phyloP scores from a whole-genome alignment of 1,140 invertebrate species.

The Samia ricini region DNA sequence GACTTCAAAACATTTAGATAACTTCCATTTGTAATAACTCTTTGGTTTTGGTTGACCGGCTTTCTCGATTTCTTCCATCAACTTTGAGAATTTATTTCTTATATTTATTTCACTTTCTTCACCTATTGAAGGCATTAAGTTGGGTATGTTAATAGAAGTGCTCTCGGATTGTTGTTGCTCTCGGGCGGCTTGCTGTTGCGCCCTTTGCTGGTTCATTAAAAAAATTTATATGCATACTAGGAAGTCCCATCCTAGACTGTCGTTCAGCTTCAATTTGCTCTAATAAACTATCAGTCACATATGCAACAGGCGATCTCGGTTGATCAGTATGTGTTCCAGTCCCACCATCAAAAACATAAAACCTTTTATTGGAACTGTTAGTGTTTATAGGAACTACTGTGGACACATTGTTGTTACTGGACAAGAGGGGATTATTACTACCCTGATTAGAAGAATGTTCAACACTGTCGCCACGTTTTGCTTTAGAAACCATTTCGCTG shows the following conservation, averaged over 20 bases:
- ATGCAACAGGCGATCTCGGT: constrained; percentile 63
- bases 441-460: constrained; percentile 74
- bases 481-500: constrained; percentile 62
- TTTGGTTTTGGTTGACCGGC: constrained; percentile 79
- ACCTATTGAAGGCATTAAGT: constrained; percentile 64
- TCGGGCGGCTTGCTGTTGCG: constrained; percentile 52
- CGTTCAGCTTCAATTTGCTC: constrained; percentile 72
- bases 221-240: constrained; percentile 74
- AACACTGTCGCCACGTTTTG: constrained; percentile 64
- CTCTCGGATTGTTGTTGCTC: constrained; percentile 54
- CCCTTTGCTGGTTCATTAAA: constrained; percentile 59
- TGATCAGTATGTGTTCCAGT: constrained; percentile 55
- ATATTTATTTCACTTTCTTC: constrained; percentile 67
- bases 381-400: constrained; percentile 68
- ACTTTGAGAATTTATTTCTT: constrained; percentile 57
- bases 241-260: constrained; percentile 67
- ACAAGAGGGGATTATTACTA: constrained; percentile 70
- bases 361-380: constrained; percentile 63
- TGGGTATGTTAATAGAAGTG: constrained; percentile 48
- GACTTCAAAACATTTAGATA: constrained; percentile 83
- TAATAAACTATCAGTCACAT: constrained; percentile 66
- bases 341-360: constrained; percentile 66
- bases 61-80: constrained; percentile 66
- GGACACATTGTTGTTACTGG: constrained; percentile 73
- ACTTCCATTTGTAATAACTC: constrained; percentile 92